Base-by-base conservation (phyloP, 2,888 invertebrate genomes). In the Pammene aurita region DNA sequence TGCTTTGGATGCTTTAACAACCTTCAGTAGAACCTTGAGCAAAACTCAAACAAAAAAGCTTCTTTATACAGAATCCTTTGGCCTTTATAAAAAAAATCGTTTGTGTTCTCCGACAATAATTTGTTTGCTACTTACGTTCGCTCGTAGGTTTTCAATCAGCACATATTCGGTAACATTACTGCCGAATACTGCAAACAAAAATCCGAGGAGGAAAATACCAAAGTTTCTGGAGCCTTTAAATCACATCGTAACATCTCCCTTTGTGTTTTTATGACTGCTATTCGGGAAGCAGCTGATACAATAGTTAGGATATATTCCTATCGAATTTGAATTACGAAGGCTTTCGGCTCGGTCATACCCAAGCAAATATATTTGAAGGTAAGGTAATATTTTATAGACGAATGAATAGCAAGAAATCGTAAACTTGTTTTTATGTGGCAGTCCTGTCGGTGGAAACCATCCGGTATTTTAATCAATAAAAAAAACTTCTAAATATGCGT, bases 221-320 rank as follows among this genome's bases (percentile, higher is more conserved):
- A 35, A 46, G 48, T 72, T 71, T 75, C 74, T 46, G 65, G 58
- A 57, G 66, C 70, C 75, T 74, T 76, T 79, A 79, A 80, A 79
- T 79, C 77, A 75, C 72, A 61, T 62, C 66, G 61, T 66, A 67
- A 72, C 72, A 77, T 73, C 75, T 74, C 71, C 73, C 67, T 76
- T 75, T 72, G 71, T 74, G 67, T 73, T 78, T 78, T 80, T 80
- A 79, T 78, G 75, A 75, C 75, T 75, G 63, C 67, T 71, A 72
- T 48, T 70, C 63, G 71, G 56, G 72, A 71, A 72, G 71, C 72
- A 71, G 74, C 74, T 76, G 73, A 78, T 72, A 72, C 69, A 69
- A 70, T 67, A 71, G 67, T 71, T 68, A 73, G 54, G 65, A 55
- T 68, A 68, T 68, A 68, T 69, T 65, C 65, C 69, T 60, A 69